Conservation (phyloP, 2,888 invertebrate genomes). For the Fabriciana adippe region DNA sequence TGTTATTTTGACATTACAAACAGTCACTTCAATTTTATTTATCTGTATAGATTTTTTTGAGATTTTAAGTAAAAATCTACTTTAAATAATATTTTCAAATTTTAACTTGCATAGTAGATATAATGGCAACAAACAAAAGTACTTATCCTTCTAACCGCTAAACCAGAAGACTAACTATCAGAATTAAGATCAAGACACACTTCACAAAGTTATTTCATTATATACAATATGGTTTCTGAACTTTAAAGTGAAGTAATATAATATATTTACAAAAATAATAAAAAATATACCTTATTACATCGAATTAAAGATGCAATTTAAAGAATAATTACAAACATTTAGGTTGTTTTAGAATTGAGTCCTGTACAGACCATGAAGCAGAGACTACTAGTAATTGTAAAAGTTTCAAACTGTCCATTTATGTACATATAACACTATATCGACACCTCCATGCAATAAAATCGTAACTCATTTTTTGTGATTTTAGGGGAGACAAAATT, state of each 20-base stretch:
- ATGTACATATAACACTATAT: conserved; percentile 19
- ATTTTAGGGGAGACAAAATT: no score
- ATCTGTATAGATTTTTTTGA: no score
- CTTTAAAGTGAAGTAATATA: conserved; percentile 20
- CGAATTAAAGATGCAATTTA: conserved; percentile 21
- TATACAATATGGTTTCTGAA: conserved; percentile 37
- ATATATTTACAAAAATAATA: not conserved
- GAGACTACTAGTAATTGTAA: conserved; percentile 30
- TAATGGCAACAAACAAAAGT: conserved; percentile 2
- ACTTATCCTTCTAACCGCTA: not conserved
- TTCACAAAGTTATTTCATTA: conserved; percentile 54
- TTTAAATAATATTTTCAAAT: no score
- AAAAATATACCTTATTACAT: conserved; percentile 27
- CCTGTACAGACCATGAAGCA: conserved; percentile 3
- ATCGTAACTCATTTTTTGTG: no score
- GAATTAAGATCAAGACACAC: conserved; percentile 40
- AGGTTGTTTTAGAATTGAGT: not conserved
- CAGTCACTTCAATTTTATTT: no score
- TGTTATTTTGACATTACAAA: no score
- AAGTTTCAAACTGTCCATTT: conserved; percentile 31
- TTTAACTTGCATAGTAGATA: no score
- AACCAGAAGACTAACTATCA: conserved; percentile 34
- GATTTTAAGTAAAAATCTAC: no score
- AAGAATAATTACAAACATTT: not conserved
- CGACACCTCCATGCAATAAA: no score